Conservation (phyloP, 2,888 invertebrate species). For the Nycteola revayana region DNA sequence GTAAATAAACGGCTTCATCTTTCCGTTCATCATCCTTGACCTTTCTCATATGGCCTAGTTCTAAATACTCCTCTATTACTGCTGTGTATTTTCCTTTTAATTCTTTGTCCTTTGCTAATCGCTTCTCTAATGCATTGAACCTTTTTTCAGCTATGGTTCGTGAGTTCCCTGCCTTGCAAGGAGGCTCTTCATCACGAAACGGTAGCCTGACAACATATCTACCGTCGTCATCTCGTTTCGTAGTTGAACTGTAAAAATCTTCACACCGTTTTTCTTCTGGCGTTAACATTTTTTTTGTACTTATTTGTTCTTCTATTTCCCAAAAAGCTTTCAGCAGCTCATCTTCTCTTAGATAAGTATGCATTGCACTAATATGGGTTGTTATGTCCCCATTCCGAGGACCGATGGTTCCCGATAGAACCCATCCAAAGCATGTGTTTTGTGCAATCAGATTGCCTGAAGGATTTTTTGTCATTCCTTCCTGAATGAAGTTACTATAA, state of each 20-base stretch:
- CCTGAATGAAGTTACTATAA: conserved; percentile 5
- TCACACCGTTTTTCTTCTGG: conserved; percentile 15
- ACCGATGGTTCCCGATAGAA: conserved; percentile 25
- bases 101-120: too few relatives aligned
- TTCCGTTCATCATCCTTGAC: too few relatives aligned
- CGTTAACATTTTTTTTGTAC: conserved; percentile 7
- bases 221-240: conserved; percentile 3
- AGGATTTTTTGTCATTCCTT: conserved; percentile 8
- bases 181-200: conserved; percentile 5
- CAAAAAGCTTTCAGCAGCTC: conserved; percentile 16
- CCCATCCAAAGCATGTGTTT: conserved; percentile 23
- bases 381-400: not conserved
- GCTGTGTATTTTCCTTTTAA: too few relatives aligned
- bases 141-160: conserved; percentile 9
- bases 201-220: conserved; percentile 8
- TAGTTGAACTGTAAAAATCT: conserved; percentile 8
- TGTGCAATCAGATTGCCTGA: conserved; percentile 16
- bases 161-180: conserved; percentile 3
- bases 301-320: conserved; percentile 19
- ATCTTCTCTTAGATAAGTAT: conserved; percentile 8
- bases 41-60: too few relatives aligned
- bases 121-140: too few relatives aligned
- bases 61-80: too few relatives aligned
- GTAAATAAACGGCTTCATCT: too few relatives aligned
- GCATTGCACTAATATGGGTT: not conserved